Conservation (phyloP, 2,113 vertebrate genomes). For the Corythaixoides concolor region DNA sequence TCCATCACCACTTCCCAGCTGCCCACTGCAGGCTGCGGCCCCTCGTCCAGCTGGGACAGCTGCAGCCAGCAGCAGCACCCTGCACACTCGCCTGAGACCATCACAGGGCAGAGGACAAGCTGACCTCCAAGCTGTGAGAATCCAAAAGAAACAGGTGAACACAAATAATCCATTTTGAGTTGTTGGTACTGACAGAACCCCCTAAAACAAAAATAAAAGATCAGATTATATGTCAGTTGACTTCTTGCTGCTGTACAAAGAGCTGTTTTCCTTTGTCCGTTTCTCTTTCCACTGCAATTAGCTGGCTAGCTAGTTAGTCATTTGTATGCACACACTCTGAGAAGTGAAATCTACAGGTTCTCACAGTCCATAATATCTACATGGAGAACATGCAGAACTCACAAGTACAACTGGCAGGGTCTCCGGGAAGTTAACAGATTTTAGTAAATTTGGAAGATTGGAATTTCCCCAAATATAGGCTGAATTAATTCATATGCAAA, state of each 20-base stretch:
- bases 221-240: background rate
- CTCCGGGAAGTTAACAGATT: background rate
- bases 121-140: background rate
- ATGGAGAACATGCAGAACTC: background rate
- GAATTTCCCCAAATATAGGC: background rate
- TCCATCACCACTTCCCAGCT: background rate
- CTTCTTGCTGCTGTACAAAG: background rate
- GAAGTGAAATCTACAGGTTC: background rate
- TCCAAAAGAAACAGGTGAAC: background rate
- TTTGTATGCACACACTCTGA: background rate
- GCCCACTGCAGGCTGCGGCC: background rate
- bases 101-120: background rate
- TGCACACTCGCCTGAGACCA: background rate
- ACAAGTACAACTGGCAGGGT: background rate
- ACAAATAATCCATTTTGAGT: background rate
- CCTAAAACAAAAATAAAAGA: background rate
- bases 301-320: background rate
- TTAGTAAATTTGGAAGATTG: background rate
- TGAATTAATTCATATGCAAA: slow-evolving; percentile 30
- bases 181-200: background rate
- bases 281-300: background rate
- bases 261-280: background rate
- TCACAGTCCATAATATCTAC: background rate
- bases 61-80: background rate
- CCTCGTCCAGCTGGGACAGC: background rate